Evolutionary conservation across 2,888 invertebrate genomes (phyloP), one percentile per base, ranked within the genome.

Genomic region (Brachynemurus nebulosus): DNA sequence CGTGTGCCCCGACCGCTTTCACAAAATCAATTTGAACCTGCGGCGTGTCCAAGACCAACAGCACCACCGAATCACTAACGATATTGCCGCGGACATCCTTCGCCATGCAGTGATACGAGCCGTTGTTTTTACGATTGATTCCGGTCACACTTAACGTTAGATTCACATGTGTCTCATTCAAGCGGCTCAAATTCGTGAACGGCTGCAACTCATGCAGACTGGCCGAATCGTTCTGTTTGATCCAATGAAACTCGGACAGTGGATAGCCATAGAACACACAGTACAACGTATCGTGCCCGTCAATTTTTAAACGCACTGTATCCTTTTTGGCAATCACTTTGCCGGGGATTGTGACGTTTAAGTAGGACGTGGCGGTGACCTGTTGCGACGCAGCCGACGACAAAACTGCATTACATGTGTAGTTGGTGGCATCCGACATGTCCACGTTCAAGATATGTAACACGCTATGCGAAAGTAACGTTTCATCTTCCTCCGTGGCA

Each of bases 1-100:
- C 77, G 6, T 74, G 72, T 1, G 77, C 75, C 42, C 81, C 85
- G 14, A 89, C 82, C 0, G 84, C 76, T 59, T 82, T 82, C 0
- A 80, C 76, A 46, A 74, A 75, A 54, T 82, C 79, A 49, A 86
- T 75, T 40, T 66, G 71, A 1, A 86, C 71, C 58, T 76, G 74
- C 0, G 89, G 88, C 45, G 72, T 71, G 52, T 81, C 80, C 51
- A 77, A 68, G 0, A 86, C 79, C 30, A 74, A 64, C 0, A 83
- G 55, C 3, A 66, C 62, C 42, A 65, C 38, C 40, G 52, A 50
- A 40, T 52, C 48, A 27, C 53, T 49, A 7, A 30, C n/a, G 3
- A 14, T 30, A 3, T 14, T 14, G 14, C 30, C n/a, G 5, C n/a
- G n/a, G 37, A 51, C 51, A 6, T 67, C 63, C 21, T 59, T 57